phyloP scores from a whole-genome alignment of 2,113 vertebrate species.

The Rhinichthys klamathensis region DNA sequence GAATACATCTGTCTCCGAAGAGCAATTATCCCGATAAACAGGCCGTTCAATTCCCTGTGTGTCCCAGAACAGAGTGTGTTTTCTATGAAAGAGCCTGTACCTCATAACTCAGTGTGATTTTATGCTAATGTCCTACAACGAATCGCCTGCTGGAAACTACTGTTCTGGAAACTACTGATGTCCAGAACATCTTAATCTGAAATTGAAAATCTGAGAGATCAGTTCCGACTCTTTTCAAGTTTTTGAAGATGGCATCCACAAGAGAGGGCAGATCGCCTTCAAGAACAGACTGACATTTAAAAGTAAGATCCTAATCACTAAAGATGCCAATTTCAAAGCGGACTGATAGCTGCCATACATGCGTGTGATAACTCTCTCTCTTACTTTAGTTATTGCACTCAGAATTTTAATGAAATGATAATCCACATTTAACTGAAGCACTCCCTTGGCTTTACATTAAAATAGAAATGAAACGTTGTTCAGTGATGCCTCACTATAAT shows the following conservation, averaged over 20 bases:
- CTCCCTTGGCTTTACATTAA: not conserved
- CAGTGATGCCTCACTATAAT: not conserved
- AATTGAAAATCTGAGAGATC: constrained; percentile 47
- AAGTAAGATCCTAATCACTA: constrained; percentile 5
- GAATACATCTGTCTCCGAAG: not conserved
- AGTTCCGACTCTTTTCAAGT: constrained; percentile 7
- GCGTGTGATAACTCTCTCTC: not conserved
- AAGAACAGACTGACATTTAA: constrained; percentile 32
- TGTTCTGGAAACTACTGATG: not conserved
- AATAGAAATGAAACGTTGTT: not conserved
- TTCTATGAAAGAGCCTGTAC: constrained; percentile 2
- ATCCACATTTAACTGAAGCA: not conserved
- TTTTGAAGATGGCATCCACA: constrained; percentile 19
- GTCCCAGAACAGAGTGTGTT: constrained; percentile 21
- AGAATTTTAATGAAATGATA: constrained; percentile 34
- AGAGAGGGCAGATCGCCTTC: constrained; percentile 9
- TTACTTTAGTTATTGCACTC: not conserved
- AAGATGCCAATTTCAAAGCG: constrained; percentile 24
- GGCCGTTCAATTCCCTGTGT: not conserved
- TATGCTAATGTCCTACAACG: constrained; percentile 31
- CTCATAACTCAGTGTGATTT: constrained; percentile 19
- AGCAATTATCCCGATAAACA: constrained; percentile 19
- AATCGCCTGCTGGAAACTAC: not conserved
- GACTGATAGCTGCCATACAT: not conserved
- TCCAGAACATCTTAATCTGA: constrained; percentile 23